Evolutionary conservation across 1,140 invertebrate genomes (phyloP).

Genomic region (Bombyx mandarina): DNA sequence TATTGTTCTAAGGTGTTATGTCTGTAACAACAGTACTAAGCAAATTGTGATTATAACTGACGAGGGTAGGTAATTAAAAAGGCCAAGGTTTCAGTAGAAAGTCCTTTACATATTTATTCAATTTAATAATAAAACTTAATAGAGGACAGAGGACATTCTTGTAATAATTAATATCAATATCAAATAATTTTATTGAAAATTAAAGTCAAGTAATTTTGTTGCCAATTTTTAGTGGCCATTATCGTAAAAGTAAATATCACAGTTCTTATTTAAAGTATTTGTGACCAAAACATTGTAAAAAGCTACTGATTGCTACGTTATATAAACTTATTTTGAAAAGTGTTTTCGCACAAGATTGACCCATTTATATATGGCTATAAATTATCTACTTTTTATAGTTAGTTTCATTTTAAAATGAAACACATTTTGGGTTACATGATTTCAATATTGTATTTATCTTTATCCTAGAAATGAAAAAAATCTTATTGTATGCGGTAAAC

Average conservation of each 20-base stretch:
- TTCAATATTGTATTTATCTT: background rate
- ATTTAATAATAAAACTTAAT: constrained; percentile 26
- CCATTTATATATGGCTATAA: background rate
- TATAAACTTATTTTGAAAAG: background rate
- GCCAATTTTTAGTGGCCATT: constrained; percentile 51
- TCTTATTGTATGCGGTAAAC: constrained; percentile 10
- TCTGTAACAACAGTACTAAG: no score
- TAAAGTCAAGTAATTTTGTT: constrained; percentile 35
- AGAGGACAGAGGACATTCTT: constrained; percentile 28
- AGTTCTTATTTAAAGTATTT: constrained; percentile 65
- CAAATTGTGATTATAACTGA: no score
- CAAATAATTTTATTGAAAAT: no score
- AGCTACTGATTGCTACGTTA: constrained; percentile 21
- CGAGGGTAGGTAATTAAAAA: background rate
- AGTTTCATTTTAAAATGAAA: constrained; percentile 1
- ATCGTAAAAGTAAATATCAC: constrained; percentile 68
- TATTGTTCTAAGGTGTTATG: no score
- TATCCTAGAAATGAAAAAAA: background rate
- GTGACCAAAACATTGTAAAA: constrained; percentile 55
- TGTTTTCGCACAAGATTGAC: background rate
- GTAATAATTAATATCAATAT: constrained; percentile 17
- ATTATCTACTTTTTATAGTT: background rate
- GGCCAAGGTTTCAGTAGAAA: constrained; percentile 17
- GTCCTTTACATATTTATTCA: constrained; percentile 34
- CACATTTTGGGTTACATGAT: background rate